Base-by-base conservation (phyloP, 2,113 vertebrate species). In the Puntigrus tetrazona region DNA sequence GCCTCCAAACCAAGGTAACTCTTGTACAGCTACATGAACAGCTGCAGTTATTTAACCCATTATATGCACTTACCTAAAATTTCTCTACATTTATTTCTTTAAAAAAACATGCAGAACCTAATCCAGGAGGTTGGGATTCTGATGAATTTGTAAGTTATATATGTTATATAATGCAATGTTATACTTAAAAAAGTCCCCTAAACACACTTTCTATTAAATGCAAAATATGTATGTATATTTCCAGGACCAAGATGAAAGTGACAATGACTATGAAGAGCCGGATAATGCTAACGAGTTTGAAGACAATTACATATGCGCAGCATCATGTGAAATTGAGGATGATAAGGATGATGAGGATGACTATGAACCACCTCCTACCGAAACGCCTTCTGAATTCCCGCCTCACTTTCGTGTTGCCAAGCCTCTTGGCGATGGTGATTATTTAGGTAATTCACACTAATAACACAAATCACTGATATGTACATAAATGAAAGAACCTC, bases 101-200 rank as follows among this genome's bases (percentile, higher is more conserved):
- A 3, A 13, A 34, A 4, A 52, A 55, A 20, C 0, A 94, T 93
- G 65, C 8, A 20, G 92, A 85, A 0, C 85, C 93, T 1, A 94
- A 94, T 0, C 89, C 82, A 0, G 94, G 92, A 3, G 94, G 94
- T 65, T 97, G 96, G 96, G 96, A 89, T 0, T 95, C 96, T 3
- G 91, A 94, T 34, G 89, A 91, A 0, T 96, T 96, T 90, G 96
- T 96, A 91, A 96, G 95, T 95, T 4, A n/a, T n/a, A n/a, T n/a
- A n/a, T n/a, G n/a, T n/a, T n/a, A n/a, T n/a, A n/a, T n/a, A n/a
- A n/a, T n/a, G 22, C 7, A 5, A n/a, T 38, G 8, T 22, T 3
- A 36, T 41, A 43, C 29, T 69, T 50, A 4, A 10, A 27, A n/a
- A 63, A 13, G 0, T 50, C 3, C 18, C 41, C 25, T 22, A 25